These are phyloP conservation scores for Montifringilla adamsi DNA, from an alignment of 2,113 vertebrate species.

Conservation along the genomic window DNA sequence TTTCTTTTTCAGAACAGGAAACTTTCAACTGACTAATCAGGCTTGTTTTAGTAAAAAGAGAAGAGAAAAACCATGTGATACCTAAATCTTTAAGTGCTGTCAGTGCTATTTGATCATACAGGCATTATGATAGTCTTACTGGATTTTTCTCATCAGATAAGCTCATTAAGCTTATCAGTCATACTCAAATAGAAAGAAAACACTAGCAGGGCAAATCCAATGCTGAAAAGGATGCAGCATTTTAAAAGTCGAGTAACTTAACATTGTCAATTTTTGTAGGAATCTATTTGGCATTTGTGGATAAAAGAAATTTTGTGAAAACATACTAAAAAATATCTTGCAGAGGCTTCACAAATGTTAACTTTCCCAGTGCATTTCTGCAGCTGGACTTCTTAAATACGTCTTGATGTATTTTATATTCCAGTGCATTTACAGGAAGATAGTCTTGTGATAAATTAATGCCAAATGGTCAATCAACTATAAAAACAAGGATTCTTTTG, in stretches of 20 bases:
- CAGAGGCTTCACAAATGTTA: not conserved
- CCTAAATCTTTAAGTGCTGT: not conserved
- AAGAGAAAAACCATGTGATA: not conserved
- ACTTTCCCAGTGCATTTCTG: not conserved
- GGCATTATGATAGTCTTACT: not conserved
- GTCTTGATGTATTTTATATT: not conserved
- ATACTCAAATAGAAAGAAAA: not conserved
- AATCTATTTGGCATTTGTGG: not conserved
- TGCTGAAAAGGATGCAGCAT: not conserved
- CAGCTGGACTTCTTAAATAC: not conserved
- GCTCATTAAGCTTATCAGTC: not conserved
- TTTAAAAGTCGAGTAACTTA: not conserved
- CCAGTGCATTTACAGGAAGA: not conserved
- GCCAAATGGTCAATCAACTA: not conserved
- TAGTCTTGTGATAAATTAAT: not conserved
- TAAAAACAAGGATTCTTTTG: not conserved
- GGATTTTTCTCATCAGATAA: not conserved
- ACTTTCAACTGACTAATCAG: not conserved
- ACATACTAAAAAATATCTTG: not conserved
- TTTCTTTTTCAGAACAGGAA: not conserved
- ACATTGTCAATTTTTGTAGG: not conserved
- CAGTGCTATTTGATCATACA: not conserved
- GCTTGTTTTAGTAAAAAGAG: not conserved
- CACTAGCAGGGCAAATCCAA: not conserved
- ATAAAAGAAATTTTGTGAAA: not conserved